Base-by-base conservation (phyloP, 2,113 vertebrate genomes). In the Globicephala melas region DNA sequence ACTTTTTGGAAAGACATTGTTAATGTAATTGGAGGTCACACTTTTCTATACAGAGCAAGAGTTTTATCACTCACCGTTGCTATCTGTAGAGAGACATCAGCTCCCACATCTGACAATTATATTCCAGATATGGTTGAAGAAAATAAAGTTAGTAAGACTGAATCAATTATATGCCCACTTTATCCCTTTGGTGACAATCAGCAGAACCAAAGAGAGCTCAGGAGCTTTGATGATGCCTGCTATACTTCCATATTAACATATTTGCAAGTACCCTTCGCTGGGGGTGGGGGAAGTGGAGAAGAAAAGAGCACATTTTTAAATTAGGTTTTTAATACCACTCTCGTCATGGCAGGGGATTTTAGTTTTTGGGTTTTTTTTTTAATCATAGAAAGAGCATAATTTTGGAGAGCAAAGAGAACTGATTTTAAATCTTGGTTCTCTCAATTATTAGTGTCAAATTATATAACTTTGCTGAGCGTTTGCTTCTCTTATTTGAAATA, bases 391-490 rank as follows among this genome's bases (percentile, higher is more conserved):
- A 13, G 50, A 95, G 65, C 20, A 85, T 31, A 44, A 31, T 85
- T 94, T 81, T 85, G 15, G 6, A 44, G 20, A 23, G 15, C 31
- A 86, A 87, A 83, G 26, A 74, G 17, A 71, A 21, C 21, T 93
- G 23, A 93, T 91, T 94, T 94, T 91, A 80, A 79, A 76, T 93
- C 47, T 87, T 76, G 10, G 13, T 67, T 95, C 53, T 95, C n/a
- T 73, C 10, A 21, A 1, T 47, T 60, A 26, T 79, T 88, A 81
- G 41, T 90, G 38, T 82, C 33, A 86, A 63, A 9, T 81, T 71
- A 82, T 20, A 9, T 85, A 85, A 81, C 4, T 88, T 95, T 26
- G 71, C 50, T 81, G 38, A 23, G 50, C 5, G 81, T 91, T 91
- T 41, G 60, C 36, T 73, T 89, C 23, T 89, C 38, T 41, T 88